phyloP scores from a whole-genome alignment of 2,888 invertebrate genomes.

The Sinelater perroti region DNA sequence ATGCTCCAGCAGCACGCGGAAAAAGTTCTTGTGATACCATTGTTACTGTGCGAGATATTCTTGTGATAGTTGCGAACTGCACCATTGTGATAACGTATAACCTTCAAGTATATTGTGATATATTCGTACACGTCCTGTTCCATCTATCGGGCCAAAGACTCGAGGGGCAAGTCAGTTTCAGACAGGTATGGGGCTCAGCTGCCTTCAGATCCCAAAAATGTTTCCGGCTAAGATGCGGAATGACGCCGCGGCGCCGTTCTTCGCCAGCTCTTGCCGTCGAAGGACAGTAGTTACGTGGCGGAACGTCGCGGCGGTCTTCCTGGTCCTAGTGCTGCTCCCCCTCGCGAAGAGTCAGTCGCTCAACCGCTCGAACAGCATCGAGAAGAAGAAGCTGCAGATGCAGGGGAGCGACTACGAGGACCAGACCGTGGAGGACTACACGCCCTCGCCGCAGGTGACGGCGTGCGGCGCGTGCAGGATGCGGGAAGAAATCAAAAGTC shows the following conservation, averaged over 20 bases:
- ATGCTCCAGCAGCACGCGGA: conserved; percentile 31
- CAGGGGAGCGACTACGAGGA: conserved; percentile 24
- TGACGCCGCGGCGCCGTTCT: conserved; percentile 8
- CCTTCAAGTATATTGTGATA: too few relatives aligned
- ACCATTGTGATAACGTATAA: conserved; percentile 19
- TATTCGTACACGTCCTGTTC: too few relatives aligned
- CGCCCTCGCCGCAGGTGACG: conserved; percentile 19
- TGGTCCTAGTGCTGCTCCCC: conserved; percentile 25
- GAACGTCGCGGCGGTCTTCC: conserved; percentile 19
- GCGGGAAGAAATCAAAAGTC: conserved; percentile 66
- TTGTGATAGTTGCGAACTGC: conserved; percentile 27
- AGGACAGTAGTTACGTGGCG: conserved; percentile 30
- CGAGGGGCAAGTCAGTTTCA: conserved; percentile 10
- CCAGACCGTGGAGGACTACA: conserved; percentile 25
- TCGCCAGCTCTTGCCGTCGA: conserved; percentile 4
- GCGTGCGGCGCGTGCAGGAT: conserved; percentile 65
- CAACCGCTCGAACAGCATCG: conserved; percentile 40
- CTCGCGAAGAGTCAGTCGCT: conserved; percentile 39
- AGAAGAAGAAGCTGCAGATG: conserved; percentile 27
- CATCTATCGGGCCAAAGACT: too few relatives aligned
- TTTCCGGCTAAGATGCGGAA: not conserved
- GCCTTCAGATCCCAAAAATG: conserved; percentile 13
- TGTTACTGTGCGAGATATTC: conserved; percentile 14
- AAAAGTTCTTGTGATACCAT: conserved; percentile 35
- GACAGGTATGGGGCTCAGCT: conserved; percentile 7